A percentile compares a stretch with the other conserved stretches of the same genome.
Evolutionary conservation across 2,888 invertebrate genomes (phyloP).

Genomic region (Cynaeus angustus): DNA sequence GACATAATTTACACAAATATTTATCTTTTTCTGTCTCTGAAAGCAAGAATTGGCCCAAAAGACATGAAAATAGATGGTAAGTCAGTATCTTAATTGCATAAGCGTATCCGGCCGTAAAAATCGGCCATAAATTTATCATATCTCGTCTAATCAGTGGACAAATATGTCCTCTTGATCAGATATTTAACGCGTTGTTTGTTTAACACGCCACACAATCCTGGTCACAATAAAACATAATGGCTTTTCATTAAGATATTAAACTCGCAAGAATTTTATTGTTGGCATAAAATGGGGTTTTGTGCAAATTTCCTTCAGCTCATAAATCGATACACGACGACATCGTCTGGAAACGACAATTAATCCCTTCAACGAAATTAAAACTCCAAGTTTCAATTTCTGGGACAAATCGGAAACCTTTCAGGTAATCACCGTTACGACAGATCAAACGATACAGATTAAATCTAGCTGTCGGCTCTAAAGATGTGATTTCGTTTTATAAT

Average conservation of each 20-base stretch:
- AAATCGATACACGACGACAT: constrained; percentile 26
- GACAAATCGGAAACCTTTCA: constrained; percentile 68
- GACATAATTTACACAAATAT: constrained; percentile 55
- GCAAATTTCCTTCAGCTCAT: constrained; percentile 39
- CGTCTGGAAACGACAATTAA: constrained; percentile 60
- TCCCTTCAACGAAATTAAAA: constrained; percentile 66
- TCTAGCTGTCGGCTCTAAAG: constrained; percentile 63
- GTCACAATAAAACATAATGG: constrained; percentile 59
- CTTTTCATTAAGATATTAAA: constrained; percentile 62
- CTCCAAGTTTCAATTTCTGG: constrained; percentile 67
- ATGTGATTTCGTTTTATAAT: constrained; percentile 68
- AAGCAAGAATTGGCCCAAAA: constrained; percentile 24
- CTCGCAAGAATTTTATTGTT: constrained; percentile 55
- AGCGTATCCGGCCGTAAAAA: constrained; percentile 57
- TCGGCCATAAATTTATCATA: constrained; percentile 60
- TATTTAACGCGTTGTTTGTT: constrained; percentile 64
- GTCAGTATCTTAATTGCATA: constrained; percentile 43
- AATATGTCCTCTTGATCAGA: constrained; percentile 61
- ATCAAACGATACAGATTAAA: constrained; percentile 68
- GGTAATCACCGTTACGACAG: constrained; percentile 65
- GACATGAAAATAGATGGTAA: constrained; percentile 31
- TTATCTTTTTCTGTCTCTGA: constrained; percentile 34
- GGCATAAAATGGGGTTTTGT: constrained; percentile 46
- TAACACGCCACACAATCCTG: constrained; percentile 53
- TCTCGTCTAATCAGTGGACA: constrained; percentile 61